These are phyloP conservation scores for Synanthedon myopaeformis DNA, from an alignment of 2,888 invertebrate species.

Conservation along the genomic window DNA sequence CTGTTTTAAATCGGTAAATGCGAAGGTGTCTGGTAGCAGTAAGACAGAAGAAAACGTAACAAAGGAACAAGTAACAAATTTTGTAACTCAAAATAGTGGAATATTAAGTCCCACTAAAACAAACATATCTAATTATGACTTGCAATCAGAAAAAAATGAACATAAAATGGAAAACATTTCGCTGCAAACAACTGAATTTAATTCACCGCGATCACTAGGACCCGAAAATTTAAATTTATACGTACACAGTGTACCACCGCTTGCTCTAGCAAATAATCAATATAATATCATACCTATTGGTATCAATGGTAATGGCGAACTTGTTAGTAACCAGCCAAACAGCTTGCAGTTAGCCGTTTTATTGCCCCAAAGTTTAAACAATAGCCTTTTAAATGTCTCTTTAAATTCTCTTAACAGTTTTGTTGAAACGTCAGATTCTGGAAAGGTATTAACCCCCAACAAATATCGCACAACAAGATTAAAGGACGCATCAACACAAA, in stretches of 20 bases:
- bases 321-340: conserved; percentile 49
- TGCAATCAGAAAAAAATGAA: conserved; percentile 50
- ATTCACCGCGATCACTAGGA: conserved; percentile 52
- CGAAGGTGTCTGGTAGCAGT: conserved; percentile 19
- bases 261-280: conserved; percentile 51
- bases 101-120: conserved; percentile 47
- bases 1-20: conserved; percentile 34
- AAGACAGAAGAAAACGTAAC: conserved; percentile 23
- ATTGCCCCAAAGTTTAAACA: conserved; percentile 62
- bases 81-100: conserved; percentile 16
- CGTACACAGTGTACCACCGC: conserved; percentile 55
- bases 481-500: conserved; percentile 78
- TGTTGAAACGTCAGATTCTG: conserved; percentile 36
- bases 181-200: conserved; percentile 51
- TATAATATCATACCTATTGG: conserved; percentile 60
- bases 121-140: conserved; percentile 44
- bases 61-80: conserved; percentile 14
- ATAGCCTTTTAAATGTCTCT: conserved; percentile 54
- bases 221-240: conserved; percentile 54
- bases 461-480: conserved; percentile 56
- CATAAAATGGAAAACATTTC: conserved; percentile 43
- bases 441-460: conserved; percentile 52
- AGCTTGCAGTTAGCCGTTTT: conserved; percentile 72
- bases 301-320: conserved; percentile 45
- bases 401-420: conserved; percentile 46